Base-by-base conservation (phyloP, 2,113 vertebrate genomes). In the Centropristis striata region DNA sequence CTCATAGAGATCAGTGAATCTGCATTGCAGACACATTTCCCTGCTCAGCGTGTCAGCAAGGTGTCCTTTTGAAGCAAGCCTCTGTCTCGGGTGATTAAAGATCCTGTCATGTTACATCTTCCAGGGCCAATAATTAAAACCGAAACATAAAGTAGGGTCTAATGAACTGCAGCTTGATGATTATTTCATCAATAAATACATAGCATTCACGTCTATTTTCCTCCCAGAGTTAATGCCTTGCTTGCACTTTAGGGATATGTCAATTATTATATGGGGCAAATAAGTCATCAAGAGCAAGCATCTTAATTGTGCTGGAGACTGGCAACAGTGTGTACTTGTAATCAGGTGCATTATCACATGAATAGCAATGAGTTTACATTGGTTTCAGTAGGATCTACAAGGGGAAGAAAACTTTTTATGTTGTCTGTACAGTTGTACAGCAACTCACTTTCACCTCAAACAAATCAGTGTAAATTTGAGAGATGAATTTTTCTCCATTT, bases 81-180 rank as follows among this genome's bases (percentile, higher is more conserved):
- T 84, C 80, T 81, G 85, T 90, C 92, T 90, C 74, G 69, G 86
- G 67, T 93, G 90, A 94, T 89, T 81, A 94, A 93, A 93, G 90
- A 90, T 93, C 88, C 74, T 66, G 88, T 96, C 91, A 82, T 83
- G 88, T 92, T 81, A 75, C 86, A 90, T 86, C 91, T 91, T 88
- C 86, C 87, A 87, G 93, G 87, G 89, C 86, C 93, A 92, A 90
- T 94, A 94, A 96, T 96, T 95, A 94, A 95, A 94, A 87, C 80
- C 76, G 91, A 94, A 93, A 91, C 83, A 80, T 94, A 93, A 95
- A 92, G 87, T 82, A 61, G 72, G 75, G 67, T 87, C 91, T 95
- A 95, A 96, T 96, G 94, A 95, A 93, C 21, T n/a, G 81, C 55
- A 86, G 84, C 89, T 92, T 86, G 81, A 93, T 93, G 91, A 94